Conservation (phyloP, 2,888 invertebrate genomes). For the Drosophila infuscata region DNA sequence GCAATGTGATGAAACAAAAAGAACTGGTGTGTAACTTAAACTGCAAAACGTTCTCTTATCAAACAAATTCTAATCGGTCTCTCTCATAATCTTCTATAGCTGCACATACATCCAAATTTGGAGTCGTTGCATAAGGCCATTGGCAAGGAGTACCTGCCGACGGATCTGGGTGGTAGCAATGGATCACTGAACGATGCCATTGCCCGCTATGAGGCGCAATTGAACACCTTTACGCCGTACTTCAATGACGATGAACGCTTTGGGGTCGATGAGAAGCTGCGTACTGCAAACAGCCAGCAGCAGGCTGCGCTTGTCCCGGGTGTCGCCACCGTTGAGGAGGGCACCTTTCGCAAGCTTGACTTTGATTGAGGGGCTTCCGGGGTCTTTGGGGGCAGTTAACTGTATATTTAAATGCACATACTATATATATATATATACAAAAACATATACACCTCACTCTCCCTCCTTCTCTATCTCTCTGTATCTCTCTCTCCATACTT, state of each 20-base stretch:
- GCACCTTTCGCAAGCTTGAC: conserved; percentile 77
- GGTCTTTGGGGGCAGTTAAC: conserved; percentile 38
- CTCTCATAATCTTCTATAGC: conserved; percentile 41
- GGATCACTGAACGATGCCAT: conserved; percentile 84
- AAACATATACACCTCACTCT: conserved; percentile 4
- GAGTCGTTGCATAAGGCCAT: conserved; percentile 85
- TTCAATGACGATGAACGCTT: conserved; percentile 80
- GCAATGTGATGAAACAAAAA: conserved; percentile 81
- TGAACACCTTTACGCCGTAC: conserved; percentile 67
- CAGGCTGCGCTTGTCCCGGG: conserved; percentile 26
- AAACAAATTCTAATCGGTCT: neutral
- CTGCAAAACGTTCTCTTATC: neutral
- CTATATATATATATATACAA: conserved; percentile 37
- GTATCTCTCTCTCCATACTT: conserved; percentile 23
- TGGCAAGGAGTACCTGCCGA: conserved; percentile 87
- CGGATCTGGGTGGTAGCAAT: conserved; percentile 89
- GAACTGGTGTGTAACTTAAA: conserved; percentile 68
- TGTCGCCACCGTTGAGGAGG: conserved; percentile 53
- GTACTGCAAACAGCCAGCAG: conserved; percentile 43
- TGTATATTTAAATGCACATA: conserved; percentile 71
- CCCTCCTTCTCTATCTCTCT: neutral
- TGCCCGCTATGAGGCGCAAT: conserved; percentile 62
- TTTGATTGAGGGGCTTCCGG: conserved; percentile 67
- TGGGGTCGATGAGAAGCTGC: conserved; percentile 73
- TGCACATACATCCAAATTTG: conserved; percentile 79